These are phyloP conservation scores for Brachylomia viminalis DNA, from an alignment of 2,888 invertebrate genomes.

Conservation along the genomic window DNA sequence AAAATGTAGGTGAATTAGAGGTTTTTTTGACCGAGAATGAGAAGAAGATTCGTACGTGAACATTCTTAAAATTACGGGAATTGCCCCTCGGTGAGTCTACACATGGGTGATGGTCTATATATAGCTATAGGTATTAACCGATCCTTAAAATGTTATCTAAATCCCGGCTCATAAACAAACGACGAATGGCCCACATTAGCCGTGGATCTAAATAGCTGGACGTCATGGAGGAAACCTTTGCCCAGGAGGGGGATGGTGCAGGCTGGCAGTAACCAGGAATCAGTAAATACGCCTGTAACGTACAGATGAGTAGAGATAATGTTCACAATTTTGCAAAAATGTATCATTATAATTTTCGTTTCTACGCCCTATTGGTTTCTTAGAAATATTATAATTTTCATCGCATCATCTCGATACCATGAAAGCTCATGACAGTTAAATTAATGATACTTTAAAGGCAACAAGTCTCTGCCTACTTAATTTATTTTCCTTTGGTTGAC, in stretches of 20 bases:
- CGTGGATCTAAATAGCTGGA: background rate
- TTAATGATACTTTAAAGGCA: constrained; percentile 66
- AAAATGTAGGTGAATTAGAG: background rate
- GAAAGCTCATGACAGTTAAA: constrained; percentile 62
- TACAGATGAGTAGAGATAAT: no score
- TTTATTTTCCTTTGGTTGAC: constrained; percentile 60
- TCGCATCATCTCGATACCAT: constrained; percentile 32
- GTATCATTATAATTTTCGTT: background rate
- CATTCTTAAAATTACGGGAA: background rate
- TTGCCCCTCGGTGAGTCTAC: background rate
- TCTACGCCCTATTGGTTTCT: background rate
- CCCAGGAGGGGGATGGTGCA: background rate
- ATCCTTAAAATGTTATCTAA: background rate
- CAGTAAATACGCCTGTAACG: background rate
- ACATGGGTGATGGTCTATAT: background rate
- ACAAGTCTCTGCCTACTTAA: constrained; percentile 62
- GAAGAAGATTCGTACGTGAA: background rate
- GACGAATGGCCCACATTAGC: background rate
- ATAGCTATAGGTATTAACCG: no score
- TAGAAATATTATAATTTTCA: constrained; percentile 47
- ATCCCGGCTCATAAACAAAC: background rate
- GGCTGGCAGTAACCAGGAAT: no score
- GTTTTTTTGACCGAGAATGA: background rate
- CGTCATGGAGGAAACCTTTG: background rate
- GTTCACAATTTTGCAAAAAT: background rate